These are phyloP conservation scores for Pipistrellus pipistrellus DNA, from an alignment of 2,797 vertebrate species.

Conservation along the genomic window DNA sequence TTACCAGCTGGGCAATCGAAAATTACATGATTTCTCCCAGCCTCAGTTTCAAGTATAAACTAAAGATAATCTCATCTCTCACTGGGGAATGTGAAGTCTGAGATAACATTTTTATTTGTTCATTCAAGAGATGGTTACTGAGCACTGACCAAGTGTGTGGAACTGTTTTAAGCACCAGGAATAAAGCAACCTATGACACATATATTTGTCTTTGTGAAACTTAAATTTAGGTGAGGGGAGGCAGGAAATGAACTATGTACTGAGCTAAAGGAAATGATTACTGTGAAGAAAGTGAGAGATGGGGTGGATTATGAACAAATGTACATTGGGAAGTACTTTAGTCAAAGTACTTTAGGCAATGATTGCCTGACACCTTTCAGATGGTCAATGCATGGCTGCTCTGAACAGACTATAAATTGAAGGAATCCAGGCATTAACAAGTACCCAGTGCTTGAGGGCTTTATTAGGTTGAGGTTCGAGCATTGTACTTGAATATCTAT, in stretches of 20 bases:
- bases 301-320: background rate
- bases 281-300: background rate
- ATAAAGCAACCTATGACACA: background rate
- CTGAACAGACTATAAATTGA: background rate
- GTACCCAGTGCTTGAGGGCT: background rate
- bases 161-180: background rate
- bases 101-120: constrained; percentile 11
- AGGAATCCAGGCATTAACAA: background rate
- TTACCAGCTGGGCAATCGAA: background rate
- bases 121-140: constrained; percentile 7
- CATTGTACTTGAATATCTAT: background rate
- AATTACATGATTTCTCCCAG: background rate
- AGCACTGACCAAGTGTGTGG: background rate
- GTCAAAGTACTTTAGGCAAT: background rate
- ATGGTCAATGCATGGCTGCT: background rate
- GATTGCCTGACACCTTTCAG: background rate
- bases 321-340: background rate
- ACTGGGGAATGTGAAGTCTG: background rate
- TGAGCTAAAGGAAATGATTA: background rate
- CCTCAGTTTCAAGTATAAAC: background rate
- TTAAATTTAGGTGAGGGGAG: background rate
- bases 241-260: background rate
- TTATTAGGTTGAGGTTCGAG: background rate
- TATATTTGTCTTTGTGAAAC: background rate
- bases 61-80: background rate